Base-by-base conservation (phyloP, 1,140 invertebrate genomes). In the Homalodisca vitripennis region DNA sequence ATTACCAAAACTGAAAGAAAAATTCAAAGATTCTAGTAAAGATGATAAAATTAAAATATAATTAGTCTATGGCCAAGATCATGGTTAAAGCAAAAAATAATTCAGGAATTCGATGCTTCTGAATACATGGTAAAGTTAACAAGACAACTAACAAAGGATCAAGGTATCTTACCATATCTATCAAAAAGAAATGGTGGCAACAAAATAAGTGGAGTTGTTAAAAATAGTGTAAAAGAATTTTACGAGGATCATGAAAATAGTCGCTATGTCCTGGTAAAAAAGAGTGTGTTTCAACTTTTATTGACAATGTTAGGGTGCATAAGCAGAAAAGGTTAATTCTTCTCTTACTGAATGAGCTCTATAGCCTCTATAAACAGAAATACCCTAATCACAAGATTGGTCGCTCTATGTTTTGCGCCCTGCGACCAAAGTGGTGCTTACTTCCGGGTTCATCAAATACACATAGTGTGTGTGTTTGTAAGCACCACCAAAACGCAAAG, bases 391-490 rank as follows among this genome's bases (percentile, higher is more conserved):
- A 51, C 46, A 71, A 71, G 34, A 51, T 62, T 47, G 66, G 66
- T 31, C 47, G 34, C 13, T 71, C 66, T 2, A 71, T 31, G 32
- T 71, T 71, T 68, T 62, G 55, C 55, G n/a, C 26, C 30, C 47
- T 71, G 29, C 51, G 55, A 30, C 70, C 70, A 32, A 73, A 73
- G 27, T 67, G 69, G 48, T 71, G 67, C 22, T 29, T 73, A 66
- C 53, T 73, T 14, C 64, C 70, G 55, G 70, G 67, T 32, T 60
- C 70, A 51, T 60, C 70, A 3, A 69, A 69, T 17, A 72, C 69
- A 48, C 72, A 73, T 26, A 73, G 66, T 26, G 70, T 73, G 6
- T 73, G 70, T 71, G 72, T 69, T 22, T 73, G 70, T 66, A 67
- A 63, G 10, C 32, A 63, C 41, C 67, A 73, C 57, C 69, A 71